Percentiles rank a stretch among this genome's conserved stretches.
Conservation (phyloP, 1,140 invertebrate genomes). For the Drosophila chauvacae region DNA sequence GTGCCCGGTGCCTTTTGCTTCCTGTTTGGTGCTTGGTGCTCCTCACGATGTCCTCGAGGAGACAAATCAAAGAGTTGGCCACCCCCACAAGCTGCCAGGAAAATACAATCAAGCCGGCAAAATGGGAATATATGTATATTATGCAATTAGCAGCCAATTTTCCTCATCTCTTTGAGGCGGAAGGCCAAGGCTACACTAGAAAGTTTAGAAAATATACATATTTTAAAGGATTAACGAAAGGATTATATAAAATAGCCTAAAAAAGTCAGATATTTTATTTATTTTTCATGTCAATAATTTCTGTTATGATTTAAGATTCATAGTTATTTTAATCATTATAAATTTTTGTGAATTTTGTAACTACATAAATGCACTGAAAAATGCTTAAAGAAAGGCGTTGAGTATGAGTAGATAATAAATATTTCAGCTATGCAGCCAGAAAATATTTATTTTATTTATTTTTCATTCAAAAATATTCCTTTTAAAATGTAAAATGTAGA, state of each 20-base stretch:
- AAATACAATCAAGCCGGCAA: constrained; percentile 1
- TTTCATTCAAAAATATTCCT: too few relatives aligned
- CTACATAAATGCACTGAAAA: too few relatives aligned
- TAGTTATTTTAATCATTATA: too few relatives aligned
- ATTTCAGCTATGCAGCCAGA: too few relatives aligned
- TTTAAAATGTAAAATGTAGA: too few relatives aligned
- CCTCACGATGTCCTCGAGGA: neutral
- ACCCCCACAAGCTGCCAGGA: constrained; percentile 7
- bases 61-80: constrained; percentile 14
- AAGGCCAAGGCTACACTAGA: neutral
- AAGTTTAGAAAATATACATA: neutral
- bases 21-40: neutral
- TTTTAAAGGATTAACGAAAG: neutral
- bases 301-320: too few relatives aligned
- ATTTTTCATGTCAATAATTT: too few relatives aligned
- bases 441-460: too few relatives aligned
- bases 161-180: neutral
- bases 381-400: too few relatives aligned
- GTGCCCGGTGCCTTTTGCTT: neutral
- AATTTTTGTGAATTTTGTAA: too few relatives aligned
- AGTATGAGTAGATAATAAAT: too few relatives aligned
- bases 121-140: neutral
- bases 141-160: constrained; percentile 1
- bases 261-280: too few relatives aligned
- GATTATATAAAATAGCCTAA: neutral